Base-by-base conservation (phyloP, 1,140 invertebrate species). In the Holcopasites calliopsidis region DNA sequence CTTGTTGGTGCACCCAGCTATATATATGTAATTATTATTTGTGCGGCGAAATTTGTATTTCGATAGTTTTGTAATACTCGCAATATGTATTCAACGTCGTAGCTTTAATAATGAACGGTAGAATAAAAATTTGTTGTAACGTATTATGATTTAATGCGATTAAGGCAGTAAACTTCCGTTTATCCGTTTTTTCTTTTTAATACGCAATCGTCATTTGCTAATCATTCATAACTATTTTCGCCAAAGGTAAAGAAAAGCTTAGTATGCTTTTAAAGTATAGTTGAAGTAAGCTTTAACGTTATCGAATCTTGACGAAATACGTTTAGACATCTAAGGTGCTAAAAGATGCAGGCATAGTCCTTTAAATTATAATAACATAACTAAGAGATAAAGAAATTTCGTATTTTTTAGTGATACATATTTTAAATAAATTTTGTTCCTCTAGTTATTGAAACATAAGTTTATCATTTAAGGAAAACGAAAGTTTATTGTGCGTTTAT, bases 131-230 rank as follows among this genome's bases (percentile, higher is more conserved):
- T 65, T 54, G 21, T 35, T 42, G 35, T 52, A 33, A n/a, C 35
- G 31, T 21, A 3, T 47, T 33, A 44, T 64, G 62, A 69, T 58
- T 26, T 68, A 70, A 68, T 44, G 28, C 55, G 60, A 57, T 8
- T 76, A 70, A 78, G 44, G 23, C 65, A 76, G 40, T 61, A 60
- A 60, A 61, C 38, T 76, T 71, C 21, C 38, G 28, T 60, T 71
- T 61, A 21, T 69, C 4, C 13, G 40, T 38, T 6, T 40, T 40
- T 40, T 6, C 13, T 55, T 66, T 55, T 3, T 0, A 23, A 33
- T 16, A 18, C 33, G 28, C 8, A 33, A 69, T 70, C 3, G 16
- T 1, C 1, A 38, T 3, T 0, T 21, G 50, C 33, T 21, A 21
- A 47, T 26, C 11, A 44, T 60, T 52, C n/a, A n/a, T 5, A 26